Evolutionary conservation across 2,113 vertebrate genomes (phyloP).

Genomic region (Nibea albiflora): DNA sequence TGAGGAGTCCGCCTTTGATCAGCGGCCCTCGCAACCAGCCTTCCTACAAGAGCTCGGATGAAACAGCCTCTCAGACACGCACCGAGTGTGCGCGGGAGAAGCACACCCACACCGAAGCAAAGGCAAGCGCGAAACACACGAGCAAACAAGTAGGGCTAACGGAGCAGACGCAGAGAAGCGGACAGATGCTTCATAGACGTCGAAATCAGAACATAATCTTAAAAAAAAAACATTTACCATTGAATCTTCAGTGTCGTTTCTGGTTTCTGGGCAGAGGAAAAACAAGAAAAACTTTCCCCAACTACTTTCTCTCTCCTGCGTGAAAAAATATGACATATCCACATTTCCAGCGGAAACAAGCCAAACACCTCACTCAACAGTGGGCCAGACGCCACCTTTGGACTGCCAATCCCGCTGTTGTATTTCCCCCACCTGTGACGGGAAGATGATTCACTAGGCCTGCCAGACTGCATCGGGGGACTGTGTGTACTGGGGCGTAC

Average conservation of each 20-base stretch:
- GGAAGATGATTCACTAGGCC: constrained; percentile 78
- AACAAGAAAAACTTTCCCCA: constrained; percentile 16
- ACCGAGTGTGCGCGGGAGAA: not conserved
- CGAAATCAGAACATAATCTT: not conserved
- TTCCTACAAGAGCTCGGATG: constrained; percentile 52
- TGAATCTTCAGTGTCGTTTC: not conserved
- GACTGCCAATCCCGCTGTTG: constrained; percentile 78
- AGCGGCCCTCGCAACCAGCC: constrained; percentile 49
- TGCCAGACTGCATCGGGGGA: constrained; percentile 78
- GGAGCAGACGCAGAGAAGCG: not conserved
- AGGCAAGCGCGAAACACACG: constrained; percentile 1
- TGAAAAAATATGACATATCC: constrained; percentile 53
- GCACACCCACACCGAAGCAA: not conserved
- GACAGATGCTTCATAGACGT: not conserved
- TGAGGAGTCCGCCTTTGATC: constrained; percentile 73
- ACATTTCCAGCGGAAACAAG: constrained; percentile 59
- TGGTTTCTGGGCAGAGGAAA: not conserved
- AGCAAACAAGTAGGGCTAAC: constrained; percentile 10
- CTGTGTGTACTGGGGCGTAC: constrained; percentile 69
- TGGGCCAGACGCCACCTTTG: constrained; percentile 73
- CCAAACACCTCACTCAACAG: constrained; percentile 72
- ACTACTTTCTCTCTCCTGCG: constrained; percentile 22
- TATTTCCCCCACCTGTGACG: constrained; percentile 78
- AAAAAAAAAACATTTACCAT: not conserved
- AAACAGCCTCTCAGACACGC: constrained; percentile 43